phyloP scores from a whole-genome alignment of 2,888 invertebrate genomes.

The Apamea sordens region DNA sequence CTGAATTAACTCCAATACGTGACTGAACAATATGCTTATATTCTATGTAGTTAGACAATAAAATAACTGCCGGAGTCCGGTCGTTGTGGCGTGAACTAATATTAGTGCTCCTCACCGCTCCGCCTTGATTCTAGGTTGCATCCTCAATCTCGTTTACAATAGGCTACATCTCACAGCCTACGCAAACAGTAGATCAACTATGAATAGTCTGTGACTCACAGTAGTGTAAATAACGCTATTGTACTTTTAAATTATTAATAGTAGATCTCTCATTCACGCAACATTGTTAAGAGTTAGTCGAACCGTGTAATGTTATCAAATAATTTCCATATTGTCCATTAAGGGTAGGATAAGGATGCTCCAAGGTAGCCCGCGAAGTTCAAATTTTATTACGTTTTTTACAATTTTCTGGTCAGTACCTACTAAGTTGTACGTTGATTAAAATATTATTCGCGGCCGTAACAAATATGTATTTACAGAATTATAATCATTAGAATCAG shows the following conservation, averaged over 20 bases:
- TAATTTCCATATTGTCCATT: too few relatives aligned
- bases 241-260: constrained; percentile 1
- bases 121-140: constrained; percentile 38
- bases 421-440: too few relatives aligned
- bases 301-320: constrained; percentile 43
- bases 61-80: constrained; percentile 13
- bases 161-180: constrained; percentile 25
- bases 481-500: too few relatives aligned
- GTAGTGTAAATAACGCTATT: constrained; percentile 20
- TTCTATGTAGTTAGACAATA: neutral
- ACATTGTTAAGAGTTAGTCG: constrained; percentile 1
- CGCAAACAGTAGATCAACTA: constrained; percentile 18
- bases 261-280: constrained; percentile 10
- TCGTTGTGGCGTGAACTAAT: constrained; percentile 36
- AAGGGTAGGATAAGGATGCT: too few relatives aligned
- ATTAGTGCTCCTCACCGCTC: constrained; percentile 34
- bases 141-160: constrained; percentile 57
- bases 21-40: neutral
- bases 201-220: constrained; percentile 45
- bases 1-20: neutral
- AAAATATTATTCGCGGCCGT: too few relatives aligned
- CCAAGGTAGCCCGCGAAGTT: too few relatives aligned
- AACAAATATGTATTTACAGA: too few relatives aligned
- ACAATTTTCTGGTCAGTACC: too few relatives aligned
- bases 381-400: too few relatives aligned